A percentile compares a stretch with the other conserved stretches of the same genome.
phyloP scores from a whole-genome alignment of 2,797 vertebrate species.

The Danio jaintianensis region DNA sequence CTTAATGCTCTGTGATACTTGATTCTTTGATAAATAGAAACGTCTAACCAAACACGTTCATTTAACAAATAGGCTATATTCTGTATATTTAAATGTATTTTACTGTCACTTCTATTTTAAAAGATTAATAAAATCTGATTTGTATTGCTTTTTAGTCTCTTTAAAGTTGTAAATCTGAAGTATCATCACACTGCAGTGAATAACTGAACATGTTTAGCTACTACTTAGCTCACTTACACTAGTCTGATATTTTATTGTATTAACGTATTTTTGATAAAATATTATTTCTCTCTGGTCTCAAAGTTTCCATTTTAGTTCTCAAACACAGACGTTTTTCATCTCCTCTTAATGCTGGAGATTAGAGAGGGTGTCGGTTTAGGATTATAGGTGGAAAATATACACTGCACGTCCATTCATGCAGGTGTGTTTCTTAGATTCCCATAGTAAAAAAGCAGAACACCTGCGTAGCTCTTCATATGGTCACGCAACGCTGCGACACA shows the following conservation, averaged over 20 bases:
- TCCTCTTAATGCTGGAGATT: conserved; percentile 14
- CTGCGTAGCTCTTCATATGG: conserved; percentile 43
- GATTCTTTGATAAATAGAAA: too few relatives aligned
- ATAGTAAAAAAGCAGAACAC: conserved; percentile 49
- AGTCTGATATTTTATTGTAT: neutral
- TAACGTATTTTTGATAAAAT: neutral
- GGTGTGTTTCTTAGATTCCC: conserved; percentile 21
- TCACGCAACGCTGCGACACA: conserved; percentile 25
- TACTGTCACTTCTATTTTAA: neutral
- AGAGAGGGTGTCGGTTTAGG: conserved; percentile 44
- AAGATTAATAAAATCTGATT: neutral
- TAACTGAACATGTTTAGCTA: neutral
- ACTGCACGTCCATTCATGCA: conserved; percentile 31
- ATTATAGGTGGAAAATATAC: conserved; percentile 47
- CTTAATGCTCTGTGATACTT: too few relatives aligned
- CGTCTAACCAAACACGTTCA: too few relatives aligned
- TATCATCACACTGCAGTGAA: neutral
- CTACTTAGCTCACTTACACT: neutral
- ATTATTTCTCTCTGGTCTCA: neutral
- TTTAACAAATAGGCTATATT: too few relatives aligned
- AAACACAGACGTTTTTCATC: conserved; percentile 53
- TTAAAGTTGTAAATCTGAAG: neutral
- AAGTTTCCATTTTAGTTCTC: conserved; percentile 52
- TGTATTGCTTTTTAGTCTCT: neutral
- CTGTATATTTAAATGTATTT: too few relatives aligned